Conservation (phyloP, 2,797 vertebrate species). For the Phyllotis vaccarum region DNA sequence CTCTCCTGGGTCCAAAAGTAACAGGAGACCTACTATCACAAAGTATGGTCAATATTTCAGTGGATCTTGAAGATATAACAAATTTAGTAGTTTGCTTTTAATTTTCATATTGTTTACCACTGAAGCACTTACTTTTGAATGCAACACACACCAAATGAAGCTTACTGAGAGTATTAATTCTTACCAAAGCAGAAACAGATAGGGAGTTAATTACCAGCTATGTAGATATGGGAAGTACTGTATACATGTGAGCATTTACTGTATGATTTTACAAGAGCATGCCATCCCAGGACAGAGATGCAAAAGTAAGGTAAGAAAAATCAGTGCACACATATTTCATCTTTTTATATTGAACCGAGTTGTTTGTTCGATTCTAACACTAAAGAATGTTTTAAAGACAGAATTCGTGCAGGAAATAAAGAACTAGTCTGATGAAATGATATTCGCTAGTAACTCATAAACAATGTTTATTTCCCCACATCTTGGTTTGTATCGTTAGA, state of each 20-base stretch:
- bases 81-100: neutral
- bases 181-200: neutral
- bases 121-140: constrained; percentile 5
- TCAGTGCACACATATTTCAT: neutral
- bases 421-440: neutral
- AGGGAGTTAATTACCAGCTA: neutral
- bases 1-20: neutral
- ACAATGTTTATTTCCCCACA: no score
- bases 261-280: neutral
- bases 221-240: neutral
- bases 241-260: neutral
- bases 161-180: neutral
- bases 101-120: neutral
- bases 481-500: neutral
- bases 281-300: neutral
- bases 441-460: neutral
- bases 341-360: neutral
- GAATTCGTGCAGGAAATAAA: neutral
- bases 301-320: neutral
- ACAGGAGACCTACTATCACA: neutral
- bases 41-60: neutral
- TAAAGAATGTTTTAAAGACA: constrained; percentile 34
- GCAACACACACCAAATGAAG: neutral
- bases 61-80: constrained; percentile 8
- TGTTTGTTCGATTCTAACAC: neutral